Evolutionary conservation across 2,888 invertebrate species (phyloP), one percentile per base, ranked within the genome.

Genomic region (Cantharis lateralis): DNA sequence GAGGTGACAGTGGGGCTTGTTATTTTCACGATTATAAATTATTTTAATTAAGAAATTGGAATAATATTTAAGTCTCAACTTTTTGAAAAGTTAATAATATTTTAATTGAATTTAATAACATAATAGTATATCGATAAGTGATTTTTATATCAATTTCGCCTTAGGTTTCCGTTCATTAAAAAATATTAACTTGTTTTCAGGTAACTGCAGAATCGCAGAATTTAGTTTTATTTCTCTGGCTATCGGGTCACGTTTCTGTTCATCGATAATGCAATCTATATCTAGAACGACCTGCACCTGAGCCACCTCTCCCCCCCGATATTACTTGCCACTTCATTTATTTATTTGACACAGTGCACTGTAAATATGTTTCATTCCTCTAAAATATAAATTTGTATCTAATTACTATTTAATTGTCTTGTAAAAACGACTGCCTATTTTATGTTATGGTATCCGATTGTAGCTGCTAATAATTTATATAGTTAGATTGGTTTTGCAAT

Each of bases 221-320:
- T 75, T 64, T 15, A 15, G 74, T 75, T 70, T 70, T 75, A 75
- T 75, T 63, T 62, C 28, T 32, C 72, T 70, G 76, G 71, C 73
- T 76, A 76, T 76, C 77, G 76, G 70, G 81, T 81, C 82, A 82
- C 81, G 81, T 82, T 81, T 68, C 72, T 80, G 80, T 81, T 82
- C 84, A 83, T 84, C 84, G 84, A 85, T 84, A 85, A 84, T 84
- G 82, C 83, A 84, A 84, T 83, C 83, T 84, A 84, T 83, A 81
- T 83, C 79, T 80, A 78, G 81, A 81, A 82, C 82, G 80, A 82
- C 79, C 68, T 78, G 77, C 81, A 82, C 82, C 80, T 82, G 81
- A 77, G 81, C 78, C 81, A 74, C 74, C 68, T 61, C 80, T 69
- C 78, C 77, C 80, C 80, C 81, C 80, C 79, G 69, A 78, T 80